Percentiles rank a stretch among this genome's conserved stretches.
Evolutionary conservation across 2,113 vertebrate genomes (phyloP).

Genomic region (Leucopsar rothschildi): DNA sequence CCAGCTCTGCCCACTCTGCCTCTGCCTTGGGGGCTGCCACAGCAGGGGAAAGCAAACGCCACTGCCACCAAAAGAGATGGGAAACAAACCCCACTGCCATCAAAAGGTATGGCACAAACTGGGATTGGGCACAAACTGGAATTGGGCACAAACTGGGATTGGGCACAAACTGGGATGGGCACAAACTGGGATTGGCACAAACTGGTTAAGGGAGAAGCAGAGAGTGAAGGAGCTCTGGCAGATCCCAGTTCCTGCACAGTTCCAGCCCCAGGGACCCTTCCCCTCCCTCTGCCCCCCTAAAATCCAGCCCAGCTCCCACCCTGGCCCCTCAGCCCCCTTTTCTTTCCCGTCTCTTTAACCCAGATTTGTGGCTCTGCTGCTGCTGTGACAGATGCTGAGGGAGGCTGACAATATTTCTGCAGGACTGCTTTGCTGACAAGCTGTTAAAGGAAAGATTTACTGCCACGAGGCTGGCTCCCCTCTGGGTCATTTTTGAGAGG

Average conservation of each 20-base stretch:
- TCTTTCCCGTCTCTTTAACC: not conserved
- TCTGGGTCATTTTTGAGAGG: not conserved
- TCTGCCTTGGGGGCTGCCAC: not conserved
- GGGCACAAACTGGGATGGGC: no score
- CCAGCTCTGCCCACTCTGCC: not conserved
- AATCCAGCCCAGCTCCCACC: not conserved
- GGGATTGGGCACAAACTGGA: no score
- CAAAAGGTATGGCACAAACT: no score
- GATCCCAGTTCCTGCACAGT: rapidly evolving
- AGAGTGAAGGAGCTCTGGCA: not conserved
- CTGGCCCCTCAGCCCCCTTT: not conserved
- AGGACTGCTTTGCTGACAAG: constrained; percentile 16
- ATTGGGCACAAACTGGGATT: no score
- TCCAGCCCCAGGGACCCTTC: not conserved
- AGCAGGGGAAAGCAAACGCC: not conserved
- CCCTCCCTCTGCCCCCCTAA: not conserved
- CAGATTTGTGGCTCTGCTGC: not conserved
- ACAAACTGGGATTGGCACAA: not conserved
- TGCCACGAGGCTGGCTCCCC: not conserved
- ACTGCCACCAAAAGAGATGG: no score
- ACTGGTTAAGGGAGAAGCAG: not conserved
- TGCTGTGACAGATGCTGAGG: constrained; percentile 40
- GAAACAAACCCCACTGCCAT: no score
- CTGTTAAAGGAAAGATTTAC: constrained; percentile 12
- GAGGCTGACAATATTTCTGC: constrained; percentile 15